Base-by-base conservation (phyloP, 2,888 invertebrate species). In the Oscheius sp. region DNA sequence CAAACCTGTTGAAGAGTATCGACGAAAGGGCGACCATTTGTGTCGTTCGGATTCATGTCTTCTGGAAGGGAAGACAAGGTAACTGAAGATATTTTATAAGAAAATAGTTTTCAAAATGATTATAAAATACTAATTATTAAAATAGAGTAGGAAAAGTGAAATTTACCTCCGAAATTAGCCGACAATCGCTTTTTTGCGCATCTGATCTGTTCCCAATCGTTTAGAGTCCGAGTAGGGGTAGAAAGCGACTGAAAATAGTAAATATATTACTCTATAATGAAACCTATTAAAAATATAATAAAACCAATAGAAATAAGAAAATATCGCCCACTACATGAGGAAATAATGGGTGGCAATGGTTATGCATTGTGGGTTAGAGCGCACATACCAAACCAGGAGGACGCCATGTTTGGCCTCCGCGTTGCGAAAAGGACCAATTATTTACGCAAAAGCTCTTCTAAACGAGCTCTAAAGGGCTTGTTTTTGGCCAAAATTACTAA, bases 1-100 rank as follows among this genome's bases (percentile, higher is more conserved):
- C 39, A 20, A 50, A 61, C 68, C 58, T 68, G 68, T 25, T 68
- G 68, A 23, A 61, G 34, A 17, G 68, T 68, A n/a, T 68, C 68
- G 10, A 68, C 68, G 23, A 61, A 61, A n/a, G 61, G 29, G 10
- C 61, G 42, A 29, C 61, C 61, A 27, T 50, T 34, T 12, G 37
- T 10, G 27, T 50, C 64, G 34, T 37, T 48, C n/a, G 48, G 50
- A 46, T 64, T 64, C 64, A 64, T 64, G 25, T 64, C 64, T 64
- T 64, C 64, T 33, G 64, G 48, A 17, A 64, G 46, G 34, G 64
- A 48, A 23, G 46, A 48, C 48, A 64, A 34, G 23, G 34, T 50
- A 20, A 37, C 48, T 50, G 34, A 50, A 64, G 37, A 1, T 23
- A 33, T 17, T 39, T 20, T 15, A 29, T 39, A 25, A 37, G 23